A percentile compares a stretch with the other conserved stretches of the same genome.
Evolutionary conservation across 2,113 vertebrate species (phyloP).

Genomic region (Megaleporinus macrocephalus): DNA sequence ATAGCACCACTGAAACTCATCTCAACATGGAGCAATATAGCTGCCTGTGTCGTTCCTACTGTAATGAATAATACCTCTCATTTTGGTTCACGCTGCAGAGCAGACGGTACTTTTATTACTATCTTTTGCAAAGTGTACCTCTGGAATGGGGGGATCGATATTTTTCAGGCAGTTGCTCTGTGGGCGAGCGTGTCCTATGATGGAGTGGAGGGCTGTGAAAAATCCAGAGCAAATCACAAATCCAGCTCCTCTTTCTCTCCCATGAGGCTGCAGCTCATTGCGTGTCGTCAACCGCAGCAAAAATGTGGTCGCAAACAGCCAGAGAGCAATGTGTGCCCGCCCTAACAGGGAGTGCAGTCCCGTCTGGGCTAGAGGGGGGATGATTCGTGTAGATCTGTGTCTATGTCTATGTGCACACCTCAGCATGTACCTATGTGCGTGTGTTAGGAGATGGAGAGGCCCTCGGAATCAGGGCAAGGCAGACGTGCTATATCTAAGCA

Average conservation of each 20-base stretch:
- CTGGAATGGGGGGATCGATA: conserved; percentile 49
- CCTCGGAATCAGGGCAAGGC: conserved; percentile 24
- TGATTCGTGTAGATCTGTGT: conserved; percentile 24
- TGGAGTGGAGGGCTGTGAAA: conserved; percentile 42
- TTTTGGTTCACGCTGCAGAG: conserved; percentile 26
- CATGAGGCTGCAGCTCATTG: conserved; percentile 92
- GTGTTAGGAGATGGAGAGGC: conserved; percentile 12
- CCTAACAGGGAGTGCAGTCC: conserved; percentile 82
- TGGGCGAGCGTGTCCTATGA: conserved; percentile 39
- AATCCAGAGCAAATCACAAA: conserved; percentile 56
- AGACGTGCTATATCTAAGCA: conserved; percentile 25
- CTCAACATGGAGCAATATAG: conserved; percentile 10
- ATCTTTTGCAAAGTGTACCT: conserved; percentile 28
- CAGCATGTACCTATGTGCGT: conserved; percentile 44
- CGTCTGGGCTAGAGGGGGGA: conserved; percentile 4
- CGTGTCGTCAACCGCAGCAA: conserved; percentile 99
- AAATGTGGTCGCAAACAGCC: conserved; percentile 99
- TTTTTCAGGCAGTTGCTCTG: conserved; percentile 34
- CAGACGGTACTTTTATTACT: conserved; percentile 25
- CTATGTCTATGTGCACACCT: conserved; percentile 28
- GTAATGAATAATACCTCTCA: conserved; percentile 38
- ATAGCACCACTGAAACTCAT: background rate
- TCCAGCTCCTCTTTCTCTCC: conserved; percentile 67
- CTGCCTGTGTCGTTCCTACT: conserved; percentile 29
- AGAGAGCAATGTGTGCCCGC: conserved; percentile 87